Conservation (phyloP, 2,797 vertebrate genomes). For the Tadarida brasiliensis region DNA sequence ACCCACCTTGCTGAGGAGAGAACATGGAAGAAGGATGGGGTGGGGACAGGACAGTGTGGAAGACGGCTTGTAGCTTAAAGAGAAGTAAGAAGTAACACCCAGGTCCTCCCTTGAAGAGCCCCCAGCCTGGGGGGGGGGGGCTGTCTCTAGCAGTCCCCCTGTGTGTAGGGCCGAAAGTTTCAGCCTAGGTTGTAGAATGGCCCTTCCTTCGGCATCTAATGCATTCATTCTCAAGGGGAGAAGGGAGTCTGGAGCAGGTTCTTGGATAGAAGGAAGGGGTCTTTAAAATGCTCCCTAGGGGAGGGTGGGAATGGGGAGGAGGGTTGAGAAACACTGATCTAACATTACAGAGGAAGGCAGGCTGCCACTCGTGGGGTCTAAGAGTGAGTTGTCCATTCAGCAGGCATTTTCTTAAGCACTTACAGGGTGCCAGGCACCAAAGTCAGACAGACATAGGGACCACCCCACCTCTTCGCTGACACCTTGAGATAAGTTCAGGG, state of each 20-base stretch:
- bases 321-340: neutral
- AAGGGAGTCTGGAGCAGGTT: no score
- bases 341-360: neutral
- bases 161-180: neutral
- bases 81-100: neutral
- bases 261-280: no score
- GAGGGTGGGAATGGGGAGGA: no score
- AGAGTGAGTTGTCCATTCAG: neutral
- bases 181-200: neutral
- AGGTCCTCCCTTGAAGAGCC: neutral
- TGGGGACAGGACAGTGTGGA: neutral
- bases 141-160: neutral
- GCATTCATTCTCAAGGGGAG: no score
- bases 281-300: no score
- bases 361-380: neutral
- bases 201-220: neutral
- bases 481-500: neutral
- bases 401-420: neutral
- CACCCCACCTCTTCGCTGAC: neutral
- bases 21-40: neutral
- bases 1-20: neutral
- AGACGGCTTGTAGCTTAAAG: neutral
- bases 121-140: neutral
- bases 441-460: neutral
- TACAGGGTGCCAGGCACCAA: slow-evolving; percentile 18